phyloP scores from a whole-genome alignment of 2,888 invertebrate genomes.

The Philopedon plagiatum region DNA sequence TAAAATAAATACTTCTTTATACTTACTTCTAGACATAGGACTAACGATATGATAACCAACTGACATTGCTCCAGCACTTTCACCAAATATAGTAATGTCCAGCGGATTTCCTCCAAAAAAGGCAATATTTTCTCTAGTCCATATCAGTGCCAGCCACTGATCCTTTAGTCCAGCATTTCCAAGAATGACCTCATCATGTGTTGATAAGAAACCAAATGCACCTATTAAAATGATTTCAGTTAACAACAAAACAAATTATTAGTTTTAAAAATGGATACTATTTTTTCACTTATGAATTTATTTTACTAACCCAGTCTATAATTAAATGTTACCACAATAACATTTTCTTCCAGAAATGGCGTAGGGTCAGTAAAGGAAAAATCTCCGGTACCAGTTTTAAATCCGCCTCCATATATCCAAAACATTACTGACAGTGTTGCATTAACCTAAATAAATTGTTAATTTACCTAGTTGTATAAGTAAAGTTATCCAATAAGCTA shows the following conservation, averaged over 20 bases:
- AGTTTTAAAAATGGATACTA: no score
- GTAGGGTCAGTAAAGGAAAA: constrained; percentile 61
- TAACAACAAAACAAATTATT: no score
- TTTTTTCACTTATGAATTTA: no score
- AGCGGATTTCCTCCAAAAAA: constrained; percentile 52
- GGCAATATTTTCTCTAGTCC: constrained; percentile 51
- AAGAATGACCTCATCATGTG: constrained; percentile 49
- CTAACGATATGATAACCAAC: constrained; percentile 52
- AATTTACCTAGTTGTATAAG: no score
- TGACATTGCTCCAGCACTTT: constrained; percentile 54
- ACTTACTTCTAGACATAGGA: constrained; percentile 49
- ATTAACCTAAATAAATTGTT: background rate
- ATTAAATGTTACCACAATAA: constrained; percentile 57
- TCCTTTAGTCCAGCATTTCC: constrained; percentile 54
- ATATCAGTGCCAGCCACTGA: constrained; percentile 49
- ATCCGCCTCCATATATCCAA: constrained; percentile 67
- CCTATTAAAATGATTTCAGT: constrained; percentile 12
- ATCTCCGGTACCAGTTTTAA: constrained; percentile 60
- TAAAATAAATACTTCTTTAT: no score
- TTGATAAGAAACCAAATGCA: constrained; percentile 57
- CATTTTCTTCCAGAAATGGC: constrained; percentile 62
- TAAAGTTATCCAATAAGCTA: no score
- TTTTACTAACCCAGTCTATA: constrained; percentile 55
- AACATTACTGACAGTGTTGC: constrained; percentile 64
- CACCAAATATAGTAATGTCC: constrained; percentile 52